phyloP scores from a whole-genome alignment of 2,113 vertebrate genomes.

The Austrofundulus limnaeus region DNA sequence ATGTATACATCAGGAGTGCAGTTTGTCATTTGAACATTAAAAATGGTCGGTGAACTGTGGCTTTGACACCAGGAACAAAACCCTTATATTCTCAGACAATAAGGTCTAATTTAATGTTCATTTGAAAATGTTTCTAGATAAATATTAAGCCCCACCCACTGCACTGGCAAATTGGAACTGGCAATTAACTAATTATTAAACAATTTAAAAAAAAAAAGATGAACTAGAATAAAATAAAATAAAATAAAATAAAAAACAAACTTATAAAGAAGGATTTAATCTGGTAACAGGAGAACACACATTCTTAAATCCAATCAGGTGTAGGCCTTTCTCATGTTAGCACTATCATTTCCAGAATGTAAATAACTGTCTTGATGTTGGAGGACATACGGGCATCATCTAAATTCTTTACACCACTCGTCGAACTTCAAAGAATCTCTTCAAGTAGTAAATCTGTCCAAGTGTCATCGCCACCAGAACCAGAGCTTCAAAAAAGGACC shows the following conservation, averaged over 20 bases:
- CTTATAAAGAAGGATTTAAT: constrained; percentile 44
- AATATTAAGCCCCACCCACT: constrained; percentile 26
- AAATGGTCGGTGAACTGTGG: constrained; percentile 16
- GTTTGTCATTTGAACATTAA: constrained; percentile 35
- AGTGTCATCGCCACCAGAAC: constrained; percentile 99
- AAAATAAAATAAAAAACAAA: constrained; percentile 15
- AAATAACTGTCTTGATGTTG: constrained; percentile 75
- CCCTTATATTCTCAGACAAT: constrained; percentile 2
- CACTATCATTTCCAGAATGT: constrained; percentile 63
- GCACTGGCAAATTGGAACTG: constrained; percentile 28
- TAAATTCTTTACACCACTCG: constrained; percentile 88
- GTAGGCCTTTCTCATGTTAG: constrained; percentile 60
- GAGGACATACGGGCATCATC: constrained; percentile 47
- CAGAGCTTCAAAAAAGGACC: constrained; percentile 99
- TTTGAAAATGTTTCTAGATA: constrained; percentile 13
- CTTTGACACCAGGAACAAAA: constrained; percentile 21
- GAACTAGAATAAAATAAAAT: background rate
- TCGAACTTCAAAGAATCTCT: constrained; percentile 99
- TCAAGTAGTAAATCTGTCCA: constrained; percentile 99
- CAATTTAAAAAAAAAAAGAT: background rate
- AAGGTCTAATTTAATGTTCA: constrained; percentile 4
- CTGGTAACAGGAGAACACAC: constrained; percentile 44
- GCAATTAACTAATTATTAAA: constrained; percentile 21
- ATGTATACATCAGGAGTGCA: constrained; percentile 51
- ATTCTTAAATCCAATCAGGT: constrained; percentile 40